These are phyloP conservation scores for Furcifer pardalis DNA, from an alignment of 2,797 vertebrate species.

Conservation along the genomic window DNA sequence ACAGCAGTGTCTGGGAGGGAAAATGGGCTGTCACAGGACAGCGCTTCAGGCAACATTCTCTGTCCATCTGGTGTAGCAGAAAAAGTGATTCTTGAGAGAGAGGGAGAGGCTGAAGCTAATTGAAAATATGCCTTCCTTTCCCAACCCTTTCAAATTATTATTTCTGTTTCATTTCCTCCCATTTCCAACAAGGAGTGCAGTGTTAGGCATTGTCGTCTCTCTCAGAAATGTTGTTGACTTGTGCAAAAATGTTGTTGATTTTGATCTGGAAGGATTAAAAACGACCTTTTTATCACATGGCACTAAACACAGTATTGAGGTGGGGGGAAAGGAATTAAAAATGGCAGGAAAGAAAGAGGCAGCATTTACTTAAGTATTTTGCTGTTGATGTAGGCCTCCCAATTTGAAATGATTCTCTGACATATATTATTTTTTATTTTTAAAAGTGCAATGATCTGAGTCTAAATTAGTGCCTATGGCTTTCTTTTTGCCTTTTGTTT, in stretches of 20 bases:
- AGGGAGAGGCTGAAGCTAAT: slow-evolving; percentile 56
- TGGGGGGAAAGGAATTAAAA: slow-evolving; percentile 57
- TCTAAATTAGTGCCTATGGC: slow-evolving; percentile 42
- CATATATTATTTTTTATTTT: slow-evolving; percentile 37
- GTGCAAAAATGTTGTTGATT: slow-evolving; percentile 23
- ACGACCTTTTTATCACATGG: slow-evolving; percentile 50
- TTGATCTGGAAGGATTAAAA: slow-evolving; percentile 46
- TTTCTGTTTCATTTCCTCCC: slow-evolving; percentile 64
- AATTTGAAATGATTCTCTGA: slow-evolving; percentile 57
- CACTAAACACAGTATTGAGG: slow-evolving; percentile 49
- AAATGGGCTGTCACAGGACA: slow-evolving; percentile 81
- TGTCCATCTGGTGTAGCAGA: slow-evolving; percentile 81
- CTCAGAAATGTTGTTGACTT: slow-evolving; percentile 37
- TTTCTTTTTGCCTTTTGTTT: background rate
- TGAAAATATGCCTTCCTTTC: slow-evolving; percentile 62
- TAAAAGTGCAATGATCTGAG: slow-evolving; percentile 54
- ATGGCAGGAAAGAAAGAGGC: slow-evolving; percentile 34
- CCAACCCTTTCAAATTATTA: slow-evolving; percentile 57
- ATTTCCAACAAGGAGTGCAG: slow-evolving; percentile 53
- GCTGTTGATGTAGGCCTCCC: slow-evolving; percentile 63
- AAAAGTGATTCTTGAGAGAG: slow-evolving; percentile 66
- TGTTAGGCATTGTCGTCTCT: slow-evolving; percentile 58
- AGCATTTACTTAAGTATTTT: slow-evolving; percentile 53
- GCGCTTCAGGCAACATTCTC: slow-evolving; percentile 80
- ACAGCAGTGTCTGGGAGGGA: slow-evolving; percentile 87